These are phyloP conservation scores for Paragorgia papillata DNA, from an alignment of 92 coral and sea anemone species.

Conservation along the genomic window DNA sequence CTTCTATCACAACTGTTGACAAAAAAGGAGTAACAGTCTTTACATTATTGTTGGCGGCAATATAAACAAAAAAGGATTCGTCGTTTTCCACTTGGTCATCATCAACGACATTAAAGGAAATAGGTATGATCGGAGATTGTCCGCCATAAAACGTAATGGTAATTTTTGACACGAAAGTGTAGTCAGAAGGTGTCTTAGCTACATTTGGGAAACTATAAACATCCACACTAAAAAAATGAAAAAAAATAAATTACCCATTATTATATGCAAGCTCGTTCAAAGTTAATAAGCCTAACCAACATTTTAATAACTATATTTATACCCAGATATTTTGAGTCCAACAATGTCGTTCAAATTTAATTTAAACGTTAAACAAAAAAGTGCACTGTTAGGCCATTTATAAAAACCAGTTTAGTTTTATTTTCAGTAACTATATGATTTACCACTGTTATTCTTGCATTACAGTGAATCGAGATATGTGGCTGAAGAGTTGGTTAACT, in stretches of 20 bases:
- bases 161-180: background rate
- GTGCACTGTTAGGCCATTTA: no score
- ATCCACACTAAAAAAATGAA: background rate
- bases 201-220: constrained; percentile 24
- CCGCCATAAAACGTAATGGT: constrained; percentile 31
- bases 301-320: no score
- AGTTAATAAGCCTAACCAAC: no score
- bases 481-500: no score
- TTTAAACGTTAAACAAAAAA: no score
- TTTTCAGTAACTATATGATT: no score
- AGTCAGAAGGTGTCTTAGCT: constrained; percentile 15
- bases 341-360: background rate
- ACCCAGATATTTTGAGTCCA: no score
- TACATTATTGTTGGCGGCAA: constrained; percentile 14
- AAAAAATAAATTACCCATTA: no score
- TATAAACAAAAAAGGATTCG: constrained; percentile 19
- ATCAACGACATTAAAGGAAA: constrained; percentile 8
- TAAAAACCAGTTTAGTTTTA: no score
- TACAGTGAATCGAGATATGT: no score
- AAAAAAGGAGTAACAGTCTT: background rate
- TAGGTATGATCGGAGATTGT: constrained; percentile 10
- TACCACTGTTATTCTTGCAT: no score
- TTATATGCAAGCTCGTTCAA: no score
- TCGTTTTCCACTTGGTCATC: constrained; percentile 18
- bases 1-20: background rate